Base-by-base conservation (phyloP, 2,888 invertebrate species). In the Polymixis lichenea region DNA sequence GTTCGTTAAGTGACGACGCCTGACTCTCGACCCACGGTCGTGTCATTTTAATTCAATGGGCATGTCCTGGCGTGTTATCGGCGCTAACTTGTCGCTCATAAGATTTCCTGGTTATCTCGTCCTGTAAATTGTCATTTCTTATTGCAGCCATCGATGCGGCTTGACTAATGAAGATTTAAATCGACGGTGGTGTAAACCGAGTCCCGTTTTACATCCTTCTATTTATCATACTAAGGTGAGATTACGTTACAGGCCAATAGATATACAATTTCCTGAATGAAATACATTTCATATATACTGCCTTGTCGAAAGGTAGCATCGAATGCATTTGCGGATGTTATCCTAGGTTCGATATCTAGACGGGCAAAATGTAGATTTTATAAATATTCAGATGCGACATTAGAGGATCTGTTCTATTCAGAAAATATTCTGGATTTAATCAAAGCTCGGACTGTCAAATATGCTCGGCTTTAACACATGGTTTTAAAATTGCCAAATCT, bases 91-190 rank as follows among this genome's bases (percentile, higher is more conserved):
- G 91, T 90, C 91, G 75, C 87, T 88, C 90, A 89, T 87, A 88
- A 90, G 90, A 90, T 93, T 94, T 94, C 93, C 94, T 92, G 91
- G 91, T 91, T 91, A 92, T 91, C 89, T 88, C 86, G 88, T 88
- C 89, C 89, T 92, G 89, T 92, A 92, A 93, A 91, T 90, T 91
- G 90, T 90, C 86, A 90, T 93, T 92, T 94, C 92, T 95, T 94
- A 92, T 97, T 97, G 80, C 96, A 98, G 98, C 94, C 98, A 98
- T 94, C 97, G 98, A 86, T 98, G 98, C 96, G 98, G 98, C 70
- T 95, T 98, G 92, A 98, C 98, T 90, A 98, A 98, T 92, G 98
- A 98, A 95, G 98, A 99, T 96, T 96, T 99, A 93, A 99, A 99
- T 95, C 97, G 98, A 87, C 97, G 98, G 76, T 99, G 98, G 98